Percentiles rank a stretch among this genome's conserved stretches.
These are phyloP conservation scores for Entomobrya multifasciata DNA, from an alignment of 2,888 invertebrate species.

Conservation along the genomic window DNA sequence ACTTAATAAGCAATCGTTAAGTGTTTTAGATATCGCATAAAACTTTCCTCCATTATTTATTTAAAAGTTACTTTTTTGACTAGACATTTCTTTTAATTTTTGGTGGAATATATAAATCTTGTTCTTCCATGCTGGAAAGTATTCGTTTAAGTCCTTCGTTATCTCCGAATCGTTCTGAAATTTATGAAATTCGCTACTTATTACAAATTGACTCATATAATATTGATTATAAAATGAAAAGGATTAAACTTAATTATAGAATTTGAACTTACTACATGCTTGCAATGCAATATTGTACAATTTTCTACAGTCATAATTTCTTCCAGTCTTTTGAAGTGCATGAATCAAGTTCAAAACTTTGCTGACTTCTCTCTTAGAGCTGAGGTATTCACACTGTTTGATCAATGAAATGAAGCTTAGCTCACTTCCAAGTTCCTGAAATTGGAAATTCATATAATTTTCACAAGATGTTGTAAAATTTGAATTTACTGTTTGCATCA, in stretches of 20 bases:
- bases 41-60: constrained; percentile 15
- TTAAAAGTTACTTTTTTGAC: constrained; percentile 3
- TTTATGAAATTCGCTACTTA: neutral
- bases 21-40: neutral
- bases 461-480: too few relatives aligned
- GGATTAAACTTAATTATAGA: neutral
- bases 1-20: too few relatives aligned
- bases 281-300: constrained; percentile 58
- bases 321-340: constrained; percentile 62
- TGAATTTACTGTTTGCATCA: too few relatives aligned
- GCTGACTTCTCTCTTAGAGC: constrained; percentile 42
- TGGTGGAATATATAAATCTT: constrained; percentile 67
- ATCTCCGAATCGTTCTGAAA: constrained; percentile 61
- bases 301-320: constrained; percentile 57
- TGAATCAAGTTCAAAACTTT: constrained; percentile 70
- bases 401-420: constrained; percentile 54
- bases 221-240: neutral
- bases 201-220: neutral
- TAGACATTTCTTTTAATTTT: constrained; percentile 31
- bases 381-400: constrained; percentile 65
- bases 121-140: constrained; percentile 66
- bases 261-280: constrained; percentile 61
- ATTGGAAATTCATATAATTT: too few relatives aligned
- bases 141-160: constrained; percentile 29
- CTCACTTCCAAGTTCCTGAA: constrained; percentile 64